Percentiles rank a stretch among this genome's conserved stretches.
phyloP scores from a whole-genome alignment of 2,113 vertebrate species.

The Pseudonaja textilis region DNA sequence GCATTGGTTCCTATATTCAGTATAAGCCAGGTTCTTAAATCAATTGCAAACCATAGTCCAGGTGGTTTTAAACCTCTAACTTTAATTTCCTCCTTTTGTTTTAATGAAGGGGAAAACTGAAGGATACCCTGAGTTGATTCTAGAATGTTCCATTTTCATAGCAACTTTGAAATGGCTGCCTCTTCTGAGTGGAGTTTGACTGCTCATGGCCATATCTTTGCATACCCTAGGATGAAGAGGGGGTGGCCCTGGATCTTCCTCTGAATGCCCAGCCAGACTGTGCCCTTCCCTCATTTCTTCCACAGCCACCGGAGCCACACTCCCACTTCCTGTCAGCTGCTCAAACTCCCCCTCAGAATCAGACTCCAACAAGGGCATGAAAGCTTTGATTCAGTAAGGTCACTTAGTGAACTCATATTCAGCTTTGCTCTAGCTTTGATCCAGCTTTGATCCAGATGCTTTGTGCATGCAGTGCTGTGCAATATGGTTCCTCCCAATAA shows the following conservation, averaged over 20 bases:
- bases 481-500: background rate
- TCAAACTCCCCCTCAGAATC: too few species aligned
- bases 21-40: background rate
- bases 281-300: too few species aligned
- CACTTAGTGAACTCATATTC: background rate
- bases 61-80: background rate
- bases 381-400: background rate
- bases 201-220: background rate
- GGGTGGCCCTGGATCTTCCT: too few species aligned
- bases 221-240: background rate
- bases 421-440: background rate
- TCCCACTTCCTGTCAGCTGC: too few species aligned
- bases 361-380: too few species aligned
- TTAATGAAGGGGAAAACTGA: background rate
- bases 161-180: background rate
- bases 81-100: background rate
- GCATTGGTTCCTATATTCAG: too few species aligned
- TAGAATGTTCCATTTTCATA: background rate
- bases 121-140: background rate
- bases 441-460: background rate
- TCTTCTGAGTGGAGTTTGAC: background rate
- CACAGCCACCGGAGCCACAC: too few species aligned
- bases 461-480: background rate
- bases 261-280: too few species aligned
- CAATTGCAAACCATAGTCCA: background rate